Evolutionary conservation across 2,113 vertebrate genomes (phyloP), one percentile per base, ranked within the genome.

Genomic region (Butorides virescens): DNA sequence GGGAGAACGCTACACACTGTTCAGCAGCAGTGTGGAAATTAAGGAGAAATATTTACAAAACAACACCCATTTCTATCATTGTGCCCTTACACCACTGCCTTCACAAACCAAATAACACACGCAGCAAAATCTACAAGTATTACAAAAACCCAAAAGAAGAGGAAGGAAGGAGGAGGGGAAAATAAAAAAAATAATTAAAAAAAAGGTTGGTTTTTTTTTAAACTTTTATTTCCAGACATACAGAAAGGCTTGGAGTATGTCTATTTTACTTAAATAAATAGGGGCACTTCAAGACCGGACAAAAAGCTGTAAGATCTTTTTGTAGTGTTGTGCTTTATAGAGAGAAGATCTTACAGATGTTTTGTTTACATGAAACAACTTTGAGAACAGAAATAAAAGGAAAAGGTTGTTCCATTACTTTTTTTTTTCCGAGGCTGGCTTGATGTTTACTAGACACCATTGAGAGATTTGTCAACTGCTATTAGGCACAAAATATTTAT

Each of bases 281-380:
- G 98, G 98, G 97, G 94, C 97, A 93, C 94, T 92, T 95, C 62
- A 97, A 97, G 97, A 96, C 95, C 76, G 82, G 93, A 97, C 79
- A 95, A 96, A 97, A 94, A 97, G 91, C 96, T 81, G 95, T 95
- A 98, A 97, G 95, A 97, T 95, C 96, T 95, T 94, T 96, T 96
- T 95, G 98, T 98, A 98, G 98, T 98, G 98, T 98, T 98, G 98
- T 98, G 98, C 98, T 98, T 98, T 98, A 87, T 93, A 98, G 96
- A 97, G 94, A 96, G 91, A 95, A 93, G 95, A 98, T 96, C 97
- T 98, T 97, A 95, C 95, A 98, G 96, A 92, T 86, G 92, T 96
- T 93, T 94, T 94, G 94, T 92, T 95, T 93, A 88, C 55, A 90
- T 62, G 79, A 94, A 97, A 96, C 83, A 94, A 95, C 88, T 93